phyloP scores from a whole-genome alignment of 1,140 invertebrate species.

The Oryctes rhinoceros region DNA sequence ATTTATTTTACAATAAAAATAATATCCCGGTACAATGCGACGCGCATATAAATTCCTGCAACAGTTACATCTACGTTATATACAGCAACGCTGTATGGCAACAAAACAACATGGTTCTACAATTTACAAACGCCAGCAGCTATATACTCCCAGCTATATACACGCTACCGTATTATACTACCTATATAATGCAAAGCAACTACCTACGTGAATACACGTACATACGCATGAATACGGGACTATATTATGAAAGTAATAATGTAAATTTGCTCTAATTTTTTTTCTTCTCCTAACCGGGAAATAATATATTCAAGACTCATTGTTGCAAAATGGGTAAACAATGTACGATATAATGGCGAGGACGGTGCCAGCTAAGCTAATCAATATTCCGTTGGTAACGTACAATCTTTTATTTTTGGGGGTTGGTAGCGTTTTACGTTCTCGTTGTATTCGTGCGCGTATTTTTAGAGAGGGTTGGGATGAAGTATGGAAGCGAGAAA shows the following conservation, averaged over 20 bases:
- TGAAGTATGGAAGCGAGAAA: neutral
- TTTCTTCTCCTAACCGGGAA: neutral
- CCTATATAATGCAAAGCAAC: neutral
- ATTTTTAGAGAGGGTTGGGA: neutral
- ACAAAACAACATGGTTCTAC: constrained; percentile 2
- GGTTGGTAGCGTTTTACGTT: neutral
- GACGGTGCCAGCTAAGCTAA: neutral
- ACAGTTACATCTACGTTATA: no score
- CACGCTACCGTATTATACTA: neutral
- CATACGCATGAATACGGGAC: neutral
- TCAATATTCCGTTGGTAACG: constrained; percentile 11
- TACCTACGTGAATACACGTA: neutral
- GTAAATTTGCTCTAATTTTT: neutral
- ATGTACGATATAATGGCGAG: neutral
- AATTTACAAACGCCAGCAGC: neutral
- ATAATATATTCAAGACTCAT: neutral
- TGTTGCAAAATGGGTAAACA: neutral
- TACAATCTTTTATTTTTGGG: neutral
- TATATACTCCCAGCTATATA: neutral
- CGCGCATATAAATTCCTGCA: no score
- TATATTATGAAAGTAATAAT: neutral
- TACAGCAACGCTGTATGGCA: neutral
- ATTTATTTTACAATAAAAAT: no score
- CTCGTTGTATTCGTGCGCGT: neutral
- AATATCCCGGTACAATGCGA: no score